phyloP scores from a whole-genome alignment of 2,888 invertebrate genomes.

The Sminthurides aquaticus region DNA sequence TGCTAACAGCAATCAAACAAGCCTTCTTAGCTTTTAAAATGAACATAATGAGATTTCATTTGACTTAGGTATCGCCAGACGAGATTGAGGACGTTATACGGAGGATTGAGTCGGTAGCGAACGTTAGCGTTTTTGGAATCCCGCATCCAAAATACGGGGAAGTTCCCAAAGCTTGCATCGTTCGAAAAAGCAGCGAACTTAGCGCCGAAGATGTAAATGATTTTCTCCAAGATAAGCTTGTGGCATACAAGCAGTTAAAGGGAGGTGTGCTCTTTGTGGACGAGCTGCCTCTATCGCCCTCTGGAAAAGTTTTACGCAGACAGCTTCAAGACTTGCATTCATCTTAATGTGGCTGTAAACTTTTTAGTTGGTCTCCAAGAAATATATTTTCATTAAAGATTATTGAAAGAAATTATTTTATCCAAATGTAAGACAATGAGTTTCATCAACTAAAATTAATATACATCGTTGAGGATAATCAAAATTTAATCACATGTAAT shows the following conservation, averaged over 20 bases:
- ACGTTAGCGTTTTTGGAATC: not conserved
- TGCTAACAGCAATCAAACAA: too few species aligned
- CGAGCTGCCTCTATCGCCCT: not conserved
- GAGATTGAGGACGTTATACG: not conserved
- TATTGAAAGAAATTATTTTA: too few species aligned
- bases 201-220: not conserved
- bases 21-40: too few species aligned
- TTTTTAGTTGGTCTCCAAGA: too few species aligned
- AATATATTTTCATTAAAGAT: too few species aligned
- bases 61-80: not conserved
- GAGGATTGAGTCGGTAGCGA: not conserved
- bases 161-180: not conserved
- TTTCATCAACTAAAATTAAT: too few species aligned
- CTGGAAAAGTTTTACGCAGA: not conserved
- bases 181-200: not conserved
- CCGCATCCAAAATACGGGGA: not conserved
- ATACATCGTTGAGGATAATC: too few species aligned
- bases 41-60: too few species aligned
- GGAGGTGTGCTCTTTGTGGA: not conserved
- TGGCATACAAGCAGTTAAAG: not conserved
- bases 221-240: not conserved
- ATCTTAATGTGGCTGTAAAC: too few species aligned
- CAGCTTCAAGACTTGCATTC: too few species aligned
- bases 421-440: too few species aligned
- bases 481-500: too few species aligned